A percentile compares a stretch with the other conserved stretches of the same genome.
Evolutionary conservation across 2,797 vertebrate genomes (phyloP).

Genomic region (Hozukius guyotensis): DNA sequence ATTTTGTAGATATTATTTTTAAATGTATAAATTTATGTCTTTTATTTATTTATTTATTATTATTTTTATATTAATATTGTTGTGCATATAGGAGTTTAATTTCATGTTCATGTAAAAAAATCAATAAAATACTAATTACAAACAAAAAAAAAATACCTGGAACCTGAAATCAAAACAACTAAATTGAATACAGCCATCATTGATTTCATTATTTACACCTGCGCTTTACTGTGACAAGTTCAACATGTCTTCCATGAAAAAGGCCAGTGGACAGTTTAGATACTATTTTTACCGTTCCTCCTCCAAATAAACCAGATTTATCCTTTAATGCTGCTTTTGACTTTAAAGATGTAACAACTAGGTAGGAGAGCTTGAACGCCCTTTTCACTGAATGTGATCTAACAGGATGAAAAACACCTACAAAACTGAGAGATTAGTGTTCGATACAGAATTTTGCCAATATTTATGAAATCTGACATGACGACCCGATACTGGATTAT

Average conservation of each 20-base stretch:
- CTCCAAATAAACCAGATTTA: neutral
- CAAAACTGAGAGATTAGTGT: neutral
- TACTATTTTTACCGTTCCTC: neutral
- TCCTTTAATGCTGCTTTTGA: neutral
- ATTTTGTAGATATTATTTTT: no score
- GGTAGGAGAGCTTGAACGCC: neutral
- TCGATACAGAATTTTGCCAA: neutral
- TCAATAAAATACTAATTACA: no score
- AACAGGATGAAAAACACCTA: neutral
- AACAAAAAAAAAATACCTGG: no score
- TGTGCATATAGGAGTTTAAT: no score
- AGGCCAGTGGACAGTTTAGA: rapidly evolving
- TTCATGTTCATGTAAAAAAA: no score
- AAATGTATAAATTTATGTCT: no score
- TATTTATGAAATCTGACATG: neutral
- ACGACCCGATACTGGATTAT: neutral
- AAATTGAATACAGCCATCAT: no score
- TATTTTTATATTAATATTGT: no score
- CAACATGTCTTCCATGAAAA: no score
- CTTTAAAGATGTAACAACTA: neutral
- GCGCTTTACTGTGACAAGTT: no score
- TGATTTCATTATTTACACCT: no score
- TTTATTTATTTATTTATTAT: no score
- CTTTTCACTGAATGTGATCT: neutral
- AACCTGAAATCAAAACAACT: neutral